Conservation (phyloP, 1,140 invertebrate genomes). For the Microvelia longipes region DNA sequence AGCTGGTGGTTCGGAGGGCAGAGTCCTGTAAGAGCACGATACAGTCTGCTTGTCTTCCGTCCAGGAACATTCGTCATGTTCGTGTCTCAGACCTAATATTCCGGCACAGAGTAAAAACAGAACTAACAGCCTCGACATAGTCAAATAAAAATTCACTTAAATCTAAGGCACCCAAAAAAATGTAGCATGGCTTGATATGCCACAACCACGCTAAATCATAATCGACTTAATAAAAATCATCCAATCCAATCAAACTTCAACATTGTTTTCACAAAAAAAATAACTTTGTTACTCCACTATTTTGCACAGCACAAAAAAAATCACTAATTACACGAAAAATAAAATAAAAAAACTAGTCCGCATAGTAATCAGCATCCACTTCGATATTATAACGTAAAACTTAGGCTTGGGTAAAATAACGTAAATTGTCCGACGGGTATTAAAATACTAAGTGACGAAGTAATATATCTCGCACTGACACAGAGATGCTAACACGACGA, state of each 20-base stretch:
- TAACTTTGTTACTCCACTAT: too few species aligned
- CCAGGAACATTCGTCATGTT: conserved; percentile 34
- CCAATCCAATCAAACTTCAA: too few species aligned
- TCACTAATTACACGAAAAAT: too few species aligned
- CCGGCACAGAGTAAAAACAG: conserved; percentile 6
- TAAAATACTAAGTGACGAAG: background rate
- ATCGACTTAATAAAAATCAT: background rate
- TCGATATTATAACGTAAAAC: too few species aligned
- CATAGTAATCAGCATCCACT: too few species aligned
- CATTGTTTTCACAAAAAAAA: too few species aligned
- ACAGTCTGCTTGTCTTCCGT: conserved; percentile 35
- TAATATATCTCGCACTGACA: background rate
- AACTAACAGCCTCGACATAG: conserved; percentile 3
- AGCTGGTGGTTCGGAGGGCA: conserved; percentile 45
- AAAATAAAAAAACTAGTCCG: too few species aligned
- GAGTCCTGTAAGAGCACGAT: conserved; percentile 48
- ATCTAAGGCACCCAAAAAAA: background rate
- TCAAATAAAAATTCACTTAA: background rate
- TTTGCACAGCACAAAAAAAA: too few species aligned
- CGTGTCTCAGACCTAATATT: conserved; percentile 3
- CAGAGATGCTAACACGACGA: background rate
- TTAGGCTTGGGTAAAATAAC: too few species aligned
- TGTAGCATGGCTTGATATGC: background rate
- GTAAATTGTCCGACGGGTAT: background rate
- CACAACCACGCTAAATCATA: background rate